Percentiles rank a stretch among this genome's conserved stretches.
These are phyloP conservation scores for Odontamblyopus lacepedii DNA, from an alignment of 2,797 vertebrate genomes.

Conservation along the genomic window DNA sequence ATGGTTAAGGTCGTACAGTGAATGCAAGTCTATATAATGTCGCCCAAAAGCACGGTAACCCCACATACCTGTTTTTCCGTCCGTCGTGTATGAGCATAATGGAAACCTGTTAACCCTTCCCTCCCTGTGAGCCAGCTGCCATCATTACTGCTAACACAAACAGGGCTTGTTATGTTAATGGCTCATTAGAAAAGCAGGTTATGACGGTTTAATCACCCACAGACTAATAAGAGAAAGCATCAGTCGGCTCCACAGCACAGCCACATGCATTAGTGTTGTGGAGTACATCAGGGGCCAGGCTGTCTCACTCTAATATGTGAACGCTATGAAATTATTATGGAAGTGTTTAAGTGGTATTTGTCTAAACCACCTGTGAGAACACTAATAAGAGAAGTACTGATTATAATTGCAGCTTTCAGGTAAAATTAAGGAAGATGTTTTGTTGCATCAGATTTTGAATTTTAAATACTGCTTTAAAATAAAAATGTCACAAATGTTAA, in stretches of 20 bases:
- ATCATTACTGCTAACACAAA: constrained; percentile 38
- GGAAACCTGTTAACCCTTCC: constrained; percentile 47
- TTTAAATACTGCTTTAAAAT: no score
- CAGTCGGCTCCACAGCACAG: constrained; percentile 41
- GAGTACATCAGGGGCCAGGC: constrained; percentile 21
- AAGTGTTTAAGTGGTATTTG: background rate
- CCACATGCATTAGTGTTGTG: constrained; percentile 25
- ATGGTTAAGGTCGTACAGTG: no score
- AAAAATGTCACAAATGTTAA: no score
- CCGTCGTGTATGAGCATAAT: background rate
- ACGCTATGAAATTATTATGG: constrained; percentile 6
- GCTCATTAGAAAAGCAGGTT: constrained; percentile 36
- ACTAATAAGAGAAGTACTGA: background rate
- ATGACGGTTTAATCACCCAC: constrained; percentile 45
- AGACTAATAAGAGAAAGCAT: constrained; percentile 40
- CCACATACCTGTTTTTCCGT: background rate
- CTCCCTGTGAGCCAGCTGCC: constrained; percentile 16
- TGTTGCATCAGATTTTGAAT: no score
- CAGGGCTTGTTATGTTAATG: constrained; percentile 45
- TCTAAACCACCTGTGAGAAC: background rate
- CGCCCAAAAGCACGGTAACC: no score
- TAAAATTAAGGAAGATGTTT: background rate
- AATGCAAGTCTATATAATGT: no score
- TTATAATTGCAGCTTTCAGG: background rate
- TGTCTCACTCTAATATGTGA: constrained; percentile 11